Evolutionary conservation across 2,888 invertebrate species (phyloP), one percentile per base, ranked within the genome.

Genomic region (Aspidiotus destructor): DNA sequence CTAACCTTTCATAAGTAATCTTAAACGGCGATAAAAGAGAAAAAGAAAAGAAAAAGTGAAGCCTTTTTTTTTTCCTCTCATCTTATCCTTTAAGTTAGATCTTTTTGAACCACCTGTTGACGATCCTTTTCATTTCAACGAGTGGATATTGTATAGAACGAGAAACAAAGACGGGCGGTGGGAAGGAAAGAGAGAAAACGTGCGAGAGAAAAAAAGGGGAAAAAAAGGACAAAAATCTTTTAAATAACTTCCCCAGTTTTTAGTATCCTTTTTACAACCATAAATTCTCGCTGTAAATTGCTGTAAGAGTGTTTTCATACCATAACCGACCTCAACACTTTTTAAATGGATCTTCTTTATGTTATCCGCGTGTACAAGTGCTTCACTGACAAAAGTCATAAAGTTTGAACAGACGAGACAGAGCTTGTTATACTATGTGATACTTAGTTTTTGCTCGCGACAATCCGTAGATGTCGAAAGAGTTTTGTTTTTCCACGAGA

Each of bases 301-400:
- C 57, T 65, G 65, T 57, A 57, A 65, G 57, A 65, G 65, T 57
- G 65, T 65, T 55, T 57, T 65, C 57, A 65, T 57, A 57, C 65
- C 65, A 65, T 65, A 65, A 65, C 65, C 65, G 57, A 65, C 65
- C 65, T 65, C 65, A 65, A 65, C 65, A 57, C 65, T 65, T 65
- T 65, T 65, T 65, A 65, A 65, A 65, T 65, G 65, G 65, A 65
- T 65, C 65, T 65, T 65, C 65, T 65, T 65, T 48, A 48, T n/a
- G 6, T n/a, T 11, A 48, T 48, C 48, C 48, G 48, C 48, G 10
- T 28, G 28, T 28, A 13, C 48, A n/a, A 11, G 48, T n/a, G 48
- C 48, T n/a, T 13, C 48, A n/a, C 10, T 48, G 48, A n/a, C 11
- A 48, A n/a, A 48, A 48, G n/a, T 48, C 48, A 48, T 48, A 48